phyloP scores from a whole-genome alignment of 1,140 invertebrate species.

The Aleiodes sp. region DNA sequence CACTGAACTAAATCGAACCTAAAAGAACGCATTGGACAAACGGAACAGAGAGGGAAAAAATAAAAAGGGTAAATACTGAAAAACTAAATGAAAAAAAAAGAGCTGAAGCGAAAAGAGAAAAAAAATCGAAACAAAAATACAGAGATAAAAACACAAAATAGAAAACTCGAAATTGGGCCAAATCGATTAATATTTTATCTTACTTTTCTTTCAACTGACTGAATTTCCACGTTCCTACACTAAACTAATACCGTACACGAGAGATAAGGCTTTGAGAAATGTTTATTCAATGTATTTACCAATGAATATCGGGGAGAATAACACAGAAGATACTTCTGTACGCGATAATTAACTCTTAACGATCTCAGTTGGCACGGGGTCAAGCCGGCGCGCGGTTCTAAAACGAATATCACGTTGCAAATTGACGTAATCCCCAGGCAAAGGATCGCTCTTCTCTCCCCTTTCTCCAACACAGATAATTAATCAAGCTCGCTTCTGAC shows the following conservation, averaged over 20 bases:
- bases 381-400: conserved; percentile 77
- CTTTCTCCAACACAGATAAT: conserved; percentile 35
- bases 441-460: conserved; percentile 74
- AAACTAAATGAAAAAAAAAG: not conserved
- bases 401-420: conserved; percentile 83
- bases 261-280: too few species aligned
- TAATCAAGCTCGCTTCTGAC: conserved; percentile 34
- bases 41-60: not conserved
- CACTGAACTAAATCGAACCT: not conserved
- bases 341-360: conserved; percentile 64
- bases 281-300: too few species aligned
- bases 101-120: not conserved
- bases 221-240: too few species aligned
- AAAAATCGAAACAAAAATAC: too few species aligned
- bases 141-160: too few species aligned
- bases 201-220: too few species aligned
- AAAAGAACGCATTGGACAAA: not conserved
- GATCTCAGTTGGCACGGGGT: conserved; percentile 93
- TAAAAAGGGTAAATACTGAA: not conserved
- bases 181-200: too few species aligned
- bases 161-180: too few species aligned
- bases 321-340: conserved; percentile 31
- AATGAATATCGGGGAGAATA: not conserved
- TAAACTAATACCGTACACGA: too few species aligned
- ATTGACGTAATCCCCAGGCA: conserved; percentile 74